Evolutionary conservation across 37 sponge, comb jelly and placozoan genomes (phyloP), one percentile per base, ranked within the genome.

Genomic region (Halisarca cf. caerulea): DNA sequence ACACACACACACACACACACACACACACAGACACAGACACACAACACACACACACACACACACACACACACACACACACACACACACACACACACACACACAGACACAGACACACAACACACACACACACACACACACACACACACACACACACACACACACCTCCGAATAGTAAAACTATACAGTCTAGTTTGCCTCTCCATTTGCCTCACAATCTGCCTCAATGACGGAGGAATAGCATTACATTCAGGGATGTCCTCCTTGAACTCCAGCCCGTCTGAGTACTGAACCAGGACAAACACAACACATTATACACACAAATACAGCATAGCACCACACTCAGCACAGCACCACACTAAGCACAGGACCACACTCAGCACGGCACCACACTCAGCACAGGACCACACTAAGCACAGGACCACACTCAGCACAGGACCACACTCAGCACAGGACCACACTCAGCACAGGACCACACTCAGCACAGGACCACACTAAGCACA

Each of bases 111-210:
- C 28, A 60, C 9, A 82, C n/a, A 27, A 62, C 43, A 24, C 24
- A 62, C 64, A 62, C 25, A 30, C 30, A 62, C 30, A 62, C 30
- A 62, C 30, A 28, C 30, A 62, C 30, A 28, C 64, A n/a, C 25
- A 62, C 64, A 62, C 30, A 28, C 30, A 62, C 30, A 62, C 64
- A 62, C 25, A 28, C 64, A 62, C 20, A 28, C 75, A 34, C 45
- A 88, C 93, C 42, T 83, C 79, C 82, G 55, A 42, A 92, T 33
- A 14, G 59, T 36, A 1, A 92, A 39, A 30, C 69, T 79, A 86
- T 92, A 92, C 24, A 92, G 8, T 70, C 84, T 84, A 0, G 85
- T 87, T 2, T 74, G 84, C 23, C 53, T 35, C 42, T 92, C 87
- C 11, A 37, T 84, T 17, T 75, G 23, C 4, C 15, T 35, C 27